Evolutionary conservation across 2,113 vertebrate species (phyloP), one percentile per base, ranked within the genome.

Genomic region (Alexandromys fortis): DNA sequence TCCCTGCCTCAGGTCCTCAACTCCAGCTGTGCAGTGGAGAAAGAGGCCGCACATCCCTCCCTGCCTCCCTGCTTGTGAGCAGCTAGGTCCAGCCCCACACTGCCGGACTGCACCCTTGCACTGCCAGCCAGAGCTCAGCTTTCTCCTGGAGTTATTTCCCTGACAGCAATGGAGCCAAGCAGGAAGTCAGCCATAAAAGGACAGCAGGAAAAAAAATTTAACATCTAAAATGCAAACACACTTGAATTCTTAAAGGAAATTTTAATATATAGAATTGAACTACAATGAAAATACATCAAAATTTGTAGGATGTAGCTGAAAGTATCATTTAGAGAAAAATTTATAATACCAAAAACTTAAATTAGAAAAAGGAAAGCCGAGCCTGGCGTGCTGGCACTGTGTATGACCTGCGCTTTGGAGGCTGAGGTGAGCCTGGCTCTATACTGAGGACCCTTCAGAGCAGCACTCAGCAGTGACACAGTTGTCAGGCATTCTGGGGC

Each of bases 241-340:
- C 28, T 79, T 78, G 42, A 78, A 12, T 7, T 89, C 52, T 55
- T 52, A 86, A 67, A 86, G 16, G 58, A 77, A 45, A 7, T 65
- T 52, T 83, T 73, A 93, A 93, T 79, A 45, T 17, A 73, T 45
- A 93, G 45, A 85, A 33, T 3, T 90, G 49, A 95, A 63, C 38
- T 30, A 58, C 86, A 79, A 73, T 65, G 52, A 52, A 91, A 72
- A 79, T 35, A 76, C 52, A 76, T 19, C 38, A 77, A 89, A 82
- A 45, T 45, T 65, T 52, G n/a, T 47, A 75, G 30, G 19, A 24
- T 88, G 38, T 9, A 85, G 58, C 45, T 58, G 16, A 68, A 76
- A 61, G 30, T 9, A 77, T 26, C 45, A 10, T n/a, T 49, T 38
- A 61, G n/a, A 95, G 67, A 75, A 89, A 85, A 33, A 63, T 6